Conservation (phyloP, 2,888 invertebrate genomes). For the Caenorhabditis sp. region DNA sequence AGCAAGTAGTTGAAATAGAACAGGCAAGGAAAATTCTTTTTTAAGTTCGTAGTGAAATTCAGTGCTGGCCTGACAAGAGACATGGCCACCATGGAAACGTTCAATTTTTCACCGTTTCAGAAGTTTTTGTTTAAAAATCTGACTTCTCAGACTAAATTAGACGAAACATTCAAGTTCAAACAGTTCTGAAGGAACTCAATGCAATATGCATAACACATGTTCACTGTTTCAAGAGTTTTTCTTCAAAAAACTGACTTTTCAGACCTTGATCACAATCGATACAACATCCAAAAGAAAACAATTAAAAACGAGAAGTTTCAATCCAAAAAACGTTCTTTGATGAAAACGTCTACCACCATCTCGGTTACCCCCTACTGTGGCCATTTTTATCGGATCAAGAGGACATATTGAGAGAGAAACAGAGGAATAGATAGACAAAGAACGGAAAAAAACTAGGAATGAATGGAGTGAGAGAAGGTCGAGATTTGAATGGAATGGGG, state of each 20-base stretch:
- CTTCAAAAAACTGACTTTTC: not conserved
- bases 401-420: conserved; percentile 8
- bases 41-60: too few species aligned
- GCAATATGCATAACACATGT: too few species aligned
- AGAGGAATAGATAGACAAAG: conserved; percentile 17
- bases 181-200: too few species aligned
- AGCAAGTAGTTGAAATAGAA: too few species aligned
- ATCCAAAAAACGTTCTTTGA: conserved; percentile 26
- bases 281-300: not conserved
- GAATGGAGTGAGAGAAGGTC: conserved; percentile 20
- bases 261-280: too few species aligned
- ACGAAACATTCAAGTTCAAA: too few species aligned
- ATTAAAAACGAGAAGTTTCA: not conserved
- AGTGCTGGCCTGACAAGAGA: too few species aligned
- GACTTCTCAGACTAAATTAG: too few species aligned
- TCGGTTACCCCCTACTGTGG: conserved; percentile 14
- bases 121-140: too few species aligned
- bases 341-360: not conserved
- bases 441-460: conserved; percentile 3
- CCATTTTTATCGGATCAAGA: conserved; percentile 47
- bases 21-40: too few species aligned
- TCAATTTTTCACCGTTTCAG: too few species aligned
- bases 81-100: too few species aligned
- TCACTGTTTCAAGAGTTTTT: not conserved
- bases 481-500: conserved; percentile 25